Evolutionary conservation across 2,113 vertebrate species (phyloP), one percentile per base, ranked within the genome.

Genomic region (Cyphomyrus plagiostoma): DNA sequence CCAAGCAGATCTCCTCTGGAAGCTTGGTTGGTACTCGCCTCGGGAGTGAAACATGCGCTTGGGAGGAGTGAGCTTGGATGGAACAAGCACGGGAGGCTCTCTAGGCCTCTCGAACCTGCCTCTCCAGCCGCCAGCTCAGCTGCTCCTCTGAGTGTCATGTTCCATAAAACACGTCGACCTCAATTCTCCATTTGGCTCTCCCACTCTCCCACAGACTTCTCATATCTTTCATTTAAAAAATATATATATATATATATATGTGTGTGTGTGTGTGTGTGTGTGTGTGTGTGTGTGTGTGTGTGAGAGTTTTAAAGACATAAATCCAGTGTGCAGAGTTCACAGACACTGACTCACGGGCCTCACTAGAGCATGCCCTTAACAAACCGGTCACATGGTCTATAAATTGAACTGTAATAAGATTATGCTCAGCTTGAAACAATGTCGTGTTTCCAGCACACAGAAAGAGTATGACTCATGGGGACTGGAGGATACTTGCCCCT

Each of bases 321-420:
- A 86, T 1, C 26, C 17, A 89, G 90, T 89, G 19, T 83, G 86
- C 87, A 93, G 88, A 94, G 91, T 91, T 84, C 89, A 90, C 90
- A 93, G 88, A 92, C 91, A 74, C 92, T 91, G 89, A 90, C 52
- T 53, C 52, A 21, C 17, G 19, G 17, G 17, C 52, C 17, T 21
- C 90, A 92, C 92, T 91, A 94, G 93, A 94, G 93, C 91, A 91
- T 92, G 92, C 93, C 93, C 93, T 93, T 93, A 91, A 95, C 90
- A 93, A 93, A 93, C 93, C 92, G 92, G 93, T 94, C 93, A 93
- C 94, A 95, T 95, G 95, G 93, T 74, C 82, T 11, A 91, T 93
- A 94, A 95, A 94, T 93, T 92, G 92, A 94, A 93, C 92, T 88
- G 89, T 94, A 95, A 95, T 94, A 90, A 94, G 93, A 95, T 94